Base-by-base conservation (phyloP, 1,140 invertebrate species). In the Hermetia illucens region DNA sequence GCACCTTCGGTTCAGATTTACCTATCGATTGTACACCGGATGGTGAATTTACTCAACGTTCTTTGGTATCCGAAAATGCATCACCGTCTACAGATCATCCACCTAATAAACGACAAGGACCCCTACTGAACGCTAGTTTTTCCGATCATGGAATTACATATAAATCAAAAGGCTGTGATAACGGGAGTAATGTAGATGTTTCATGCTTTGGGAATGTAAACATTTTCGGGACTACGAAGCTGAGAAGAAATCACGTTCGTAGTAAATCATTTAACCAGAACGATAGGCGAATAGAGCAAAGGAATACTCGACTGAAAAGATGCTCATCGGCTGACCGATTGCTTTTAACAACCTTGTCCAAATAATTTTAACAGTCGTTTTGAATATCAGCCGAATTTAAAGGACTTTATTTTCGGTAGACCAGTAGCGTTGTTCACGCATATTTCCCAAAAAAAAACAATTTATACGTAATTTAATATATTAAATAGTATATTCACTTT, bases 291-390 rank as follows among this genome's bases (percentile, higher is more conserved):
- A 34, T 0, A 36, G 42, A 15, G 34, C 38, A 21, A 17, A 29
- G 19, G 25, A 20, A 9, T 42, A 50, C 1, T 22, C 25, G 13
- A 48, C 39, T 10, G 12, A 52, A 49, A 34, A 52, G 55, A 27
- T 58, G 55, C 20, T 58, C 51, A 4, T 58, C 55, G 8, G 55
- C 55, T 1, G 53, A 58, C n/a, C n/a, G n/a, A n/a, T n/a, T n/a
- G n/a, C n/a, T n/a, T n/a, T n/a, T n/a, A n/a, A n/a, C n/a, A n/a
- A n/a, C n/a, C n/a, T n/a, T n/a, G n/a, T n/a, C n/a, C n/a, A n/a
- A n/a, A n/a, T n/a, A n/a, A n/a, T n/a, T n/a, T n/a, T n/a, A n/a
- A n/a, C n/a, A n/a, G n/a, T n/a, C n/a, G n/a, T n/a, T n/a, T n/a
- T n/a, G n/a, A n/a, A n/a, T n/a, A n/a, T n/a, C n/a, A n/a, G n/a